These are phyloP conservation scores for Yoshiicerus persimilis DNA, from an alignment of 1,140 invertebrate species.

Conservation along the genomic window DNA sequence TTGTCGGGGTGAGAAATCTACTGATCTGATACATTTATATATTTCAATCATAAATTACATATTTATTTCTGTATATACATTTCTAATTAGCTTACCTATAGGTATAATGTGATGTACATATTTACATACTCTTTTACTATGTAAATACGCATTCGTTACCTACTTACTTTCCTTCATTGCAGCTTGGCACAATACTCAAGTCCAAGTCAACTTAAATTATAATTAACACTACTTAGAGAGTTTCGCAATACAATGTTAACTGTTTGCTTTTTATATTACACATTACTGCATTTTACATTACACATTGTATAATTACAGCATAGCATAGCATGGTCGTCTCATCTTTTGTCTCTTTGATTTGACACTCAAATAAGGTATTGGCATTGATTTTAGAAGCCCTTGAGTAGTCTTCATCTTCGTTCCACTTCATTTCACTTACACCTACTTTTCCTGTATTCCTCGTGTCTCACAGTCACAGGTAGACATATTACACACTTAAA, in stretches of 20 bases:
- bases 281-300: not conserved
- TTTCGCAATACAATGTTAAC: not conserved
- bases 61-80: not conserved
- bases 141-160: not conserved
- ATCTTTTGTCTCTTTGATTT: not conserved
- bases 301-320: not conserved
- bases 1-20: slow-evolving; percentile 4
- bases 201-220: not conserved
- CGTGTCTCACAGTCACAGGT: not conserved
- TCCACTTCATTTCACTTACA: not conserved
- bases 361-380: not conserved
- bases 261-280: not conserved
- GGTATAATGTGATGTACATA: not conserved
- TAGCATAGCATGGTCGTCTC: not conserved
- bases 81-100: not conserved
- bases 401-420: not conserved
- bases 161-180: not conserved
- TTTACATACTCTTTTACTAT: not conserved
- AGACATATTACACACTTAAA: not conserved
- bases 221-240: not conserved
- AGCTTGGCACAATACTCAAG: slow-evolving; percentile 6
- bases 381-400: not conserved
- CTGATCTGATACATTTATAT: not conserved
- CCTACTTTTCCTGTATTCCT: not conserved
- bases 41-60: not conserved